phyloP scores from a whole-genome alignment of 2,888 invertebrate species.

The Himalopsyche japonica region DNA sequence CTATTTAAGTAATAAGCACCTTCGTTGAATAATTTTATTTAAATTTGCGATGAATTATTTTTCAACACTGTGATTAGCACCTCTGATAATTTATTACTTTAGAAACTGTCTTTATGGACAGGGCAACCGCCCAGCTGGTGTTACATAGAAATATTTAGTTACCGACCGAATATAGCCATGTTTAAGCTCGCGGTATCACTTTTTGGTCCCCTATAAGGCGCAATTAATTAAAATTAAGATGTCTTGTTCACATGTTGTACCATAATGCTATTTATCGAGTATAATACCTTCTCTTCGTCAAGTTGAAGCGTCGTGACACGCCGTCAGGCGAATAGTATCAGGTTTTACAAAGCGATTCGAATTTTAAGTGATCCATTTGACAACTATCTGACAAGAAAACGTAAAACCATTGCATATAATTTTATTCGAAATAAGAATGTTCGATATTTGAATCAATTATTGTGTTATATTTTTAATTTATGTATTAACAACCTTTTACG shows the following conservation, averaged over 20 bases:
- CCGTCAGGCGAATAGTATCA: too few relatives aligned
- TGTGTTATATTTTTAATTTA: too few relatives aligned
- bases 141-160: neutral
- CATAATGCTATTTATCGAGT: neutral
- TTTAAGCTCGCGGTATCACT: neutral
- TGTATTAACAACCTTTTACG: too few relatives aligned
- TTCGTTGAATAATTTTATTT: too few relatives aligned
- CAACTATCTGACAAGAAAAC: too few relatives aligned
- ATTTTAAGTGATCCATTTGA: too few relatives aligned
- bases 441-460: too few relatives aligned
- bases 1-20: too few relatives aligned
- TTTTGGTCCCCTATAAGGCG: neutral
- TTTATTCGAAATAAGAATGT: too few relatives aligned
- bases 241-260: neutral
- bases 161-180: neutral
- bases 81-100: neutral
- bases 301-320: neutral
- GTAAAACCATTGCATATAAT: too few relatives aligned
- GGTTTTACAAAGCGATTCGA: too few relatives aligned
- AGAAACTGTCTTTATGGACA: neutral
- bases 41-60: too few relatives aligned
- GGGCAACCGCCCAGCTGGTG: neutral
- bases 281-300: neutral
- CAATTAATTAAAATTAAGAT: neutral
- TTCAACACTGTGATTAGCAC: neutral